Evolutionary conservation across 2,797 vertebrate genomes (phyloP).

Genomic region (Sebastes itinus): DNA sequence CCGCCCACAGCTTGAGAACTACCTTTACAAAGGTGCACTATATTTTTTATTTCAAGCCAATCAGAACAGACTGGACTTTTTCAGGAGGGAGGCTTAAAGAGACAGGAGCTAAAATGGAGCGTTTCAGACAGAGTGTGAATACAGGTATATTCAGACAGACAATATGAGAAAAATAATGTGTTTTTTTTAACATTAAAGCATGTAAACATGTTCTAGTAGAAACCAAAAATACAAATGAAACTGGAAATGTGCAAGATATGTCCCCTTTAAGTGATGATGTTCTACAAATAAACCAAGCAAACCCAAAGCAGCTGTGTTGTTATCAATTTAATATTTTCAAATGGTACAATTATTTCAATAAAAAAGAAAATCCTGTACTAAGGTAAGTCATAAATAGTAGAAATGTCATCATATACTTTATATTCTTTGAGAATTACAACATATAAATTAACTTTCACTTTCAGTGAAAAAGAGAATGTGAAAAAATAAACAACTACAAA

Average conservation of each 20-base stretch:
- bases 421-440: constrained; percentile 67
- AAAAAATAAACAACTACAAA: not conserved
- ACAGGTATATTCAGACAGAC: too few species aligned
- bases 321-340: constrained; percentile 30
- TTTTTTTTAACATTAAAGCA: not conserved
- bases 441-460: constrained; percentile 52
- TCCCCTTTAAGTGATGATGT: not conserved
- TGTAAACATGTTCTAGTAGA: not conserved
- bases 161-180: too few species aligned
- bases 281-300: constrained; percentile 10
- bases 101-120: too few species aligned
- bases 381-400: constrained; percentile 66
- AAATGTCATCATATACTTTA: constrained; percentile 37
- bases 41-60: too few species aligned
- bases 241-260: too few species aligned
- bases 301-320: not conserved
- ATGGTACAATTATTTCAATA: constrained; percentile 20
- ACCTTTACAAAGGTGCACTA: too few species aligned
- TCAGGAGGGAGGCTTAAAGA: too few species aligned
- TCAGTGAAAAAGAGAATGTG: constrained; percentile 8
- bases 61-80: too few species aligned
- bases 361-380: constrained; percentile 20
- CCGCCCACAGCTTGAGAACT: too few species aligned
- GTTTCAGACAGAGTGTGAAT: too few species aligned
- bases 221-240: too few species aligned